Evolutionary conservation across 2,797 vertebrate genomes (phyloP).

Genomic region (Chiloscyllium punctatum): DNA sequence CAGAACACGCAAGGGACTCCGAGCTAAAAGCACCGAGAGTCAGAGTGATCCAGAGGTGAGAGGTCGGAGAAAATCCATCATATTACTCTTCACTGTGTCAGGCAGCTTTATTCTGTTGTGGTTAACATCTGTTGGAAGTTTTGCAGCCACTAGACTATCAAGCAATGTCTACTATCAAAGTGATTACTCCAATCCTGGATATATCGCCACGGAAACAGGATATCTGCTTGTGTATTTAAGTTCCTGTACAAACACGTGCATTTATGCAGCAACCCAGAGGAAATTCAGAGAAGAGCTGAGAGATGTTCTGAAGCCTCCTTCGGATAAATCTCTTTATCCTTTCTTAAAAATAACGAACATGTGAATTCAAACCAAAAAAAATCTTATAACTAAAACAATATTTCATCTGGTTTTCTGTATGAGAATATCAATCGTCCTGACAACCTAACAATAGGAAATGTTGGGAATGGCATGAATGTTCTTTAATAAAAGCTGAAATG

Average conservation of each 20-base stretch:
- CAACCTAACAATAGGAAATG: not conserved
- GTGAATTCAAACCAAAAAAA: not conserved
- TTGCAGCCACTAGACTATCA: no score
- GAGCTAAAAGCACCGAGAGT: no score
- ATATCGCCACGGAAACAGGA: not conserved
- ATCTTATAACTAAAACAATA: no score
- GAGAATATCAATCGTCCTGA: not conserved
- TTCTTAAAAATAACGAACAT: not conserved
- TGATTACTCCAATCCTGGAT: not conserved
- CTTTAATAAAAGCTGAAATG: no score
- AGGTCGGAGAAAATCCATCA: no score
- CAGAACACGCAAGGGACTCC: no score
- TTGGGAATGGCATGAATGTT: no score
- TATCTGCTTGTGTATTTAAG: not conserved
- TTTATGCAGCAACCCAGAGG: not conserved
- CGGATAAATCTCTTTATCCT: not conserved
- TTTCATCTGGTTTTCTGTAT: not conserved
- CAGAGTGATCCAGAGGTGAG: no score
- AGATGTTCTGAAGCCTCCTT: not conserved
- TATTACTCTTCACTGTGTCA: no score
- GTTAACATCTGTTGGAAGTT: no score
- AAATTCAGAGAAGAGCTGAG: no score
- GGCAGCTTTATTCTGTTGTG: no score
- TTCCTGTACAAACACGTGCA: not conserved
- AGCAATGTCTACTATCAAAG: not conserved